These are phyloP conservation scores for Lithodes maja DNA, from an alignment of 2,888 invertebrate species.

Conservation along the genomic window DNA sequence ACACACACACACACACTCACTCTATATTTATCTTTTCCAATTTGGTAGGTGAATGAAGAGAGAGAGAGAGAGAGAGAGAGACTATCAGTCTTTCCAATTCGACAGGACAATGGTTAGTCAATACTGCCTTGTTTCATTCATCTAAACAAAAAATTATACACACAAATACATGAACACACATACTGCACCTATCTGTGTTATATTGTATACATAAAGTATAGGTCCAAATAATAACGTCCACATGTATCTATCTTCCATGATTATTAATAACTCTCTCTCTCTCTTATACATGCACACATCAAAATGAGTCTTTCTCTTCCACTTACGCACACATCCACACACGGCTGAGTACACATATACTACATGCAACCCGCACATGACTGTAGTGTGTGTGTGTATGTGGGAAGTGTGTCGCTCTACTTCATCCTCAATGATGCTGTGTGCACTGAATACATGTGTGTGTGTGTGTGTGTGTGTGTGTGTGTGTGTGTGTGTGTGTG, in stretches of 20 bases:
- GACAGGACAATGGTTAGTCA: too few relatives aligned
- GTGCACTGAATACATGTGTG: not conserved
- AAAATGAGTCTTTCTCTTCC: not conserved
- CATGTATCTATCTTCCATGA: not conserved
- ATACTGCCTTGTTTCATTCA: too few relatives aligned
- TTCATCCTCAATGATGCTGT: not conserved
- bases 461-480: conserved; percentile 9
- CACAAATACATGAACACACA: not conserved
- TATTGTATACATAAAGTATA: too few relatives aligned
- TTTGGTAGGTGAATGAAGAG: too few relatives aligned
- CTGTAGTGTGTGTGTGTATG: not conserved
- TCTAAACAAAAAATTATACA: not conserved
- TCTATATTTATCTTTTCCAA: too few relatives aligned
- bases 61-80: too few relatives aligned
- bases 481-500: conserved; percentile 27
- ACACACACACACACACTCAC: not conserved
- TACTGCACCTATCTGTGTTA: not conserved
- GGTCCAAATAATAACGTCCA: not conserved
- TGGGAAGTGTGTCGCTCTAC: not conserved
- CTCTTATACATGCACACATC: not conserved
- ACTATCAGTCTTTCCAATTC: too few relatives aligned
- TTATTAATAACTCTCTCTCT: too few relatives aligned
- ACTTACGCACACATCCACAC: not conserved
- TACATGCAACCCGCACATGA: not conserved
- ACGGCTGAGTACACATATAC: not conserved